Evolutionary conservation across 92 coral and sea anemone species (phyloP).

Genomic region (Porites divaricata): DNA sequence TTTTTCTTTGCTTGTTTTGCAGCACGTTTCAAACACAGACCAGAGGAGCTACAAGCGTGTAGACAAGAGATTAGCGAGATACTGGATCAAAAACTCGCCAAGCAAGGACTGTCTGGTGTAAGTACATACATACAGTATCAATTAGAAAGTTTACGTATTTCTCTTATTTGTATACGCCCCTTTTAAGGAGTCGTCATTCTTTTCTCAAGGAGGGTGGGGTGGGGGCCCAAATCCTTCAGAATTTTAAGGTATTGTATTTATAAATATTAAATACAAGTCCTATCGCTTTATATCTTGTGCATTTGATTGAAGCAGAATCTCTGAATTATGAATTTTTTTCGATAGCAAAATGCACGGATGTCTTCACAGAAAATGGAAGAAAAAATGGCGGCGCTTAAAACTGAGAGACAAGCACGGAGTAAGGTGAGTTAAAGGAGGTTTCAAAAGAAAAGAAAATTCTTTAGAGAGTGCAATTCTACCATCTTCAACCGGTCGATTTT

Average conservation of each 20-base stretch:
- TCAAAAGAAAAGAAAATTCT: too few relatives aligned
- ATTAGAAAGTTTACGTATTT: too few relatives aligned
- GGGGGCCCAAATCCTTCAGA: too few relatives aligned
- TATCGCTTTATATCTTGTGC: too few relatives aligned
- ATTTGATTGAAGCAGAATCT: too few relatives aligned
- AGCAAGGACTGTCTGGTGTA: constrained; percentile 83
- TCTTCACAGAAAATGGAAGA: constrained; percentile 91
- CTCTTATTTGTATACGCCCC: too few relatives aligned
- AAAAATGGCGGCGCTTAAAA: constrained; percentile 78
- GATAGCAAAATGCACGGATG: constrained; percentile 71
- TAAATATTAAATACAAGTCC: neutral
- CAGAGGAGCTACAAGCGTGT: constrained; percentile 75
- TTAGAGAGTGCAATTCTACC: too few relatives aligned
- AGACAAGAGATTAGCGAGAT: constrained; percentile 86
- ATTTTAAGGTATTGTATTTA: too few relatives aligned
- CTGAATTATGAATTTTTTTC: neutral
- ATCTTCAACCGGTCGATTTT: too few relatives aligned
- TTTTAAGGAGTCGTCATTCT: too few relatives aligned
- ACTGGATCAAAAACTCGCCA: constrained; percentile 78
- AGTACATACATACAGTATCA: constrained; percentile 23
- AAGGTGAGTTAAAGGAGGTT: constrained; percentile 58
- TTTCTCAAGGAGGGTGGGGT: too few relatives aligned
- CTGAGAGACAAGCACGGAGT: constrained; percentile 84
- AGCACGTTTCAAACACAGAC: constrained; percentile 91
- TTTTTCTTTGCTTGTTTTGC: neutral